A percentile compares a stretch with the other conserved stretches of the same genome.
Evolutionary conservation across 2,888 invertebrate species (phyloP).

Genomic region (Sinopyrophorus schimmeli): DNA sequence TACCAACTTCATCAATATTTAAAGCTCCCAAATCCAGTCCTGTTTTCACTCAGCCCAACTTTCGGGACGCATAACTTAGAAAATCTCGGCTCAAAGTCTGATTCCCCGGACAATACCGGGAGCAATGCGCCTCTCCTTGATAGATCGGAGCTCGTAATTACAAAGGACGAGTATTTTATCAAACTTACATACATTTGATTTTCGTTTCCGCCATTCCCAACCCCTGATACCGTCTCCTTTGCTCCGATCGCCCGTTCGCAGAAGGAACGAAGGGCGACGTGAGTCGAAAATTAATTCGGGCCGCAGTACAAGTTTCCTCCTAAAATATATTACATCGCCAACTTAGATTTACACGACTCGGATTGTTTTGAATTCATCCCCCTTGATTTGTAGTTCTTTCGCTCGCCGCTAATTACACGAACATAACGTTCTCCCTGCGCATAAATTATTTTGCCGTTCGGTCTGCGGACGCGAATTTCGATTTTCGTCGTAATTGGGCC

Average conservation of each 20-base stretch:
- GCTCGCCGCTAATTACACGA: constrained; percentile 18
- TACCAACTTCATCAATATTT: constrained; percentile 31
- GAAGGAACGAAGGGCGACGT: constrained; percentile 11
- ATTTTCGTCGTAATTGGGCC: not conserved
- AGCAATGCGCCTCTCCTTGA: constrained; percentile 22
- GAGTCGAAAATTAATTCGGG: constrained; percentile 6
- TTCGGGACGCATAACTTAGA: constrained; percentile 25
- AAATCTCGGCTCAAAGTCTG: constrained; percentile 25
- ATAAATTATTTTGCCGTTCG: not conserved
- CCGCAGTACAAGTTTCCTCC: constrained; percentile 17
- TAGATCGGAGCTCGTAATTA: constrained; percentile 31
- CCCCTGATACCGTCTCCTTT: constrained; percentile 3
- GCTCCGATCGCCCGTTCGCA: constrained; percentile 1
- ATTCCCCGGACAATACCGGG: constrained; percentile 29
- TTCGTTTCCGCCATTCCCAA: constrained; percentile 17
- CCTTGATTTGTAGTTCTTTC: constrained; percentile 23
- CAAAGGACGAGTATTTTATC: constrained; percentile 28
- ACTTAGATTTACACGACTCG: constrained; percentile 23
- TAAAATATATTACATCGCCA: constrained; percentile 26
- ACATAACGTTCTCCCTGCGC: too few relatives aligned
- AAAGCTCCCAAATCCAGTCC: constrained; percentile 29
- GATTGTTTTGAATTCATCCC: constrained; percentile 28
- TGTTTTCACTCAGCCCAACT: constrained; percentile 26
- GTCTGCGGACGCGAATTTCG: constrained; percentile 1
- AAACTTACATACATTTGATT: constrained; percentile 29